These are phyloP conservation scores for Bactericera cockerelli DNA, from an alignment of 1,140 invertebrate species.

Conservation along the genomic window DNA sequence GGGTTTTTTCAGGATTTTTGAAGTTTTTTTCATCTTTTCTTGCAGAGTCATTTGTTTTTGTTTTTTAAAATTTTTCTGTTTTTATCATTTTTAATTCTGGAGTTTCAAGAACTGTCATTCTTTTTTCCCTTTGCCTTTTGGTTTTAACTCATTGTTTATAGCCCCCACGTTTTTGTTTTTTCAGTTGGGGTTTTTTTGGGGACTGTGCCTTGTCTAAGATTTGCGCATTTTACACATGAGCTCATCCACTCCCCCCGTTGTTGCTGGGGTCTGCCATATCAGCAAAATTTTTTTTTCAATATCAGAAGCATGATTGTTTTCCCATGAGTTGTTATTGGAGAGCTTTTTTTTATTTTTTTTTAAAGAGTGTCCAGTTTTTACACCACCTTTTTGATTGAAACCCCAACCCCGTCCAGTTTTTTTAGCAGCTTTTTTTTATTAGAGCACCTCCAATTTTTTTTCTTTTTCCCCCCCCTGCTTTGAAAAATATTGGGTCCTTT, in stretches of 20 bases:
- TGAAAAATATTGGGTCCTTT: conserved; percentile 74
- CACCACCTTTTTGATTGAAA: conserved; percentile 29
- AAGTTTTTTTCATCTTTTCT: background rate
- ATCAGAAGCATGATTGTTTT: conserved; percentile 32
- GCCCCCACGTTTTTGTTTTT: conserved; percentile 35
- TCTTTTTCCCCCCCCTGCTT: conserved; percentile 71
- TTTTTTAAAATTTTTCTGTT: background rate
- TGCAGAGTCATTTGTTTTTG: no score
- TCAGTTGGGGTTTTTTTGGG: conserved; percentile 30
- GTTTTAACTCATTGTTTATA: conserved; percentile 36
- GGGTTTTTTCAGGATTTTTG: background rate
- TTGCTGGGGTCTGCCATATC: conserved; percentile 17
- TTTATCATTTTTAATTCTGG: no score
- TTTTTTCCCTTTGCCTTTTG: conserved; percentile 26
- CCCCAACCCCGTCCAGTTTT: conserved; percentile 55
- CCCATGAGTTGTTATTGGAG: conserved; percentile 7
- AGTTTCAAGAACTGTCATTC: background rate
- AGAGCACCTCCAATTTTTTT: conserved; percentile 59
- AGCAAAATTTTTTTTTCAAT: conserved; percentile 32
- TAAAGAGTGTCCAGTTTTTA: conserved; percentile 4
- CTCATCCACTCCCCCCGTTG: conserved; percentile 25
- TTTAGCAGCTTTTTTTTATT: conserved; percentile 56
- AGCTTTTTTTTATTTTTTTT: conserved; percentile 19
- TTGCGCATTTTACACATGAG: conserved; percentile 34
- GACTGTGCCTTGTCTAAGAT: conserved; percentile 35